These are phyloP conservation scores for Saccostrea cuccullata DNA, from an alignment of 1,140 invertebrate species.

Conservation along the genomic window DNA sequence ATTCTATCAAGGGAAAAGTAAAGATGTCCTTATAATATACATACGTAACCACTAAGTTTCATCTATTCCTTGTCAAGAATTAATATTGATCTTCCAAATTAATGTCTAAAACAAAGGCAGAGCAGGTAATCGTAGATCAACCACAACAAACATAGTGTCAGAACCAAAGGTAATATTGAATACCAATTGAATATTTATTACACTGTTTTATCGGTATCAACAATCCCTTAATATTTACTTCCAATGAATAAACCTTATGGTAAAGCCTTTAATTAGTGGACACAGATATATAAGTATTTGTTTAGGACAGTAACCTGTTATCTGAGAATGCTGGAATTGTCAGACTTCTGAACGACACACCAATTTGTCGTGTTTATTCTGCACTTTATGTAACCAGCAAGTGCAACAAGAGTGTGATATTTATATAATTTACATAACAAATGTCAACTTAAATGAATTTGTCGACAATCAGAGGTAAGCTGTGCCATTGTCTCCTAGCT, in stretches of 20 bases:
- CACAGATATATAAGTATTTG: not conserved
- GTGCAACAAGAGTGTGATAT: not conserved
- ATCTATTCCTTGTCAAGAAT: no score
- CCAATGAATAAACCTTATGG: not conserved
- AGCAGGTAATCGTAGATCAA: not conserved
- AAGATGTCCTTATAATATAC: no score
- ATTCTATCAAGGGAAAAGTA: no score
- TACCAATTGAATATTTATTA: constrained; percentile 6
- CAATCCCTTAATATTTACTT: not conserved
- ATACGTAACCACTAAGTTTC: no score
- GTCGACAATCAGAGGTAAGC: not conserved
- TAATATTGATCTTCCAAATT: no score
- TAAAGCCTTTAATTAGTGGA: not conserved
- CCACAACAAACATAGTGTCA: not conserved
- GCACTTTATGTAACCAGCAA: not conserved
- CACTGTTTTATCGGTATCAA: not conserved
- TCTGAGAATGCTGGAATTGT: not conserved
- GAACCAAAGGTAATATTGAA: not conserved
- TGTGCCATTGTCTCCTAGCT: not conserved
- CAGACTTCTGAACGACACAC: not conserved
- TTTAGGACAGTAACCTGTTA: not conserved
- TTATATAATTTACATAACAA: not conserved
- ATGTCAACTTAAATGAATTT: not conserved
- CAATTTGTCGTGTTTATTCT: not conserved
- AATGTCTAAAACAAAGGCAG: not conserved